Base-by-base conservation (phyloP, 2,888 invertebrate species). In the Mythimna loreyi region DNA sequence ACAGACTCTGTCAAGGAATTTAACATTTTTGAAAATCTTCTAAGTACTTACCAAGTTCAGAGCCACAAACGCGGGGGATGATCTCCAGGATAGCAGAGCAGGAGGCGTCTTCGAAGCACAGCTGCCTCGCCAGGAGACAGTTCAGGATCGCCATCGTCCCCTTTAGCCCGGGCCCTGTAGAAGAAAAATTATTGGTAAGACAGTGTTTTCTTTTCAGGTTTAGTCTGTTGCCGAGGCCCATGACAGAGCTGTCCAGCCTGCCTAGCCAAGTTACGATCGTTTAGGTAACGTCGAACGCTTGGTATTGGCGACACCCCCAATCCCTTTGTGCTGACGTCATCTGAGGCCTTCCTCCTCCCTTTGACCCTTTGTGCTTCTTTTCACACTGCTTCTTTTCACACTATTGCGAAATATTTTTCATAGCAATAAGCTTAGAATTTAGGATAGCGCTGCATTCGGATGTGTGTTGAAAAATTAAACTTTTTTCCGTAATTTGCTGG, bases 41-140 rank as follows among this genome's bases (percentile, higher is more conserved):
- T 16, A 52, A 45, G n/a, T 8, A 78, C 97, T 97, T 93, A 98
- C 98, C 98, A 92, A 98, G 97, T 96, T 98, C 98, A 81, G 98
- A 98, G 80, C 98, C 98, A 93, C 98, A 99, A 85, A 98, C 98
- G 86, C 98, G 97, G 66, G 98, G 98, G 91, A 98, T 98, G 89
- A 98, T 98, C 96, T 98, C 98, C 91, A 98, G 94, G 92, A 98
- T 98, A 79, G 98, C 98, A 82, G 98, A 98, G 95, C 99, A 99
- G 83, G 98, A 98, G 75, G 98, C 97, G 96, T 99, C 98, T 90
- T 98, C 98, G 94, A 98, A 98, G 95, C 99, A 99, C 78, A 98
- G 96, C 93, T 98, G 98, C 84, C 98, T 97, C 66, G 98, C 98
- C 90, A 98, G 96, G 82, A 98, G 97, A 93, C 99, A 99, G 96